Conservation (phyloP, 2,797 vertebrate species). For the Nasua narica region DNA sequence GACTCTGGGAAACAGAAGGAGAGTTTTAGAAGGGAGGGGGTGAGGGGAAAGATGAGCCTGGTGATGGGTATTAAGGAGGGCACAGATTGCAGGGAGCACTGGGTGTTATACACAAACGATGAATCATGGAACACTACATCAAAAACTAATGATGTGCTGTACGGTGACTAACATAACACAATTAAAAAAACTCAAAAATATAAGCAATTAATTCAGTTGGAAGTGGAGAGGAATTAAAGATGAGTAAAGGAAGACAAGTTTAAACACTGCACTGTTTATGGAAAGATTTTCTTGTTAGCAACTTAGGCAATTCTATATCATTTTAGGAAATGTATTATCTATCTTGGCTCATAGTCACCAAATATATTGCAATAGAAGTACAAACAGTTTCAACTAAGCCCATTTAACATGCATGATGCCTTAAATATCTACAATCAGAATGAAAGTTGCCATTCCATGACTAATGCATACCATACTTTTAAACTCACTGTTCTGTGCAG, state of each 20-base stretch:
- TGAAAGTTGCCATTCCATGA: background rate
- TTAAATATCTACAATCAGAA: background rate
- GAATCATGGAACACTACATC: too few species aligned
- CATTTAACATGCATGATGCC: background rate
- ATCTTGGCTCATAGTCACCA: background rate
- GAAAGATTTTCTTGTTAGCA: constrained; percentile 25
- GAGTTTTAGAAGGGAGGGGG: too few species aligned
- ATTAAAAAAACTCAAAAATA: background rate
- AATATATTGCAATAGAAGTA: background rate
- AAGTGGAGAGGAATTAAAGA: constrained; percentile 1
- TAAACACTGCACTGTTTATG: background rate
- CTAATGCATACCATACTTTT: background rate
- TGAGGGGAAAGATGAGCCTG: too few species aligned
- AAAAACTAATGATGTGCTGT: too few species aligned
- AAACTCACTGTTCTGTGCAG: background rate
- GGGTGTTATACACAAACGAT: too few species aligned
- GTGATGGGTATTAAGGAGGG: too few species aligned
- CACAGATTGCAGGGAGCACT: too few species aligned
- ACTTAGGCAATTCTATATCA: background rate
- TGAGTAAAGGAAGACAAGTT: background rate
- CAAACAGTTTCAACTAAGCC: background rate
- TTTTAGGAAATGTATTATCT: constrained; percentile 9
- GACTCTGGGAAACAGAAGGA: too few species aligned
- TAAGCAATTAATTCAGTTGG: background rate
- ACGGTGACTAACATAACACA: too few species aligned